Evolutionary conservation across 2,888 invertebrate species (phyloP), one percentile per base, ranked within the genome.

Genomic region (Malthinus seriepunctatus): DNA sequence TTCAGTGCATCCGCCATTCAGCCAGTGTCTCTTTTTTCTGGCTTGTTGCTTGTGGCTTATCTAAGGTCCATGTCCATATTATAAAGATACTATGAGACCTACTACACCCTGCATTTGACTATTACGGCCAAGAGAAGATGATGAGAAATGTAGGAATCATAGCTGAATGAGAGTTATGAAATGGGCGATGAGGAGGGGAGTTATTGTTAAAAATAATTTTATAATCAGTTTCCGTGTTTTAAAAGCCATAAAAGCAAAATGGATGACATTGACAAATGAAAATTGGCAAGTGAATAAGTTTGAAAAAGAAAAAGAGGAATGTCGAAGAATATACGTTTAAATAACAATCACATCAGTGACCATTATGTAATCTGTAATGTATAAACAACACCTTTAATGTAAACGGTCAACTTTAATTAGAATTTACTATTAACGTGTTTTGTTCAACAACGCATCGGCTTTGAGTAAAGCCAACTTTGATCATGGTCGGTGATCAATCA

Each of bases 391-490:
- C 75, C 75, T 75, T 66, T 66, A 67, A 69, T 74, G 74, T 74
- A 71, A 74, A 70, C 73, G 69, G 71, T 70, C 72, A 70, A 71
- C 70, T 67, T 75, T 75, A 75, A 75, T 75, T 75, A 74, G 73
- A 74, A 75, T 75, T 75, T 75, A 75, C 70, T 73, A 75, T 75
- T 74, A 74, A 74, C 74, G 71, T 70, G 67, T 72, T 71, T 68
- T 68, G 72, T 71, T 61, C 63, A 66, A 73, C 74, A 73, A 69
- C 72, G 66, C 64, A 66, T 67, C 73, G 70, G 70, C 69, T 60
- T 60, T 59, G 55, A 45, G 55, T 56, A 47, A 56, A 51, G 55
- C 56, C 32, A 51, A 52, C 56, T 47, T 46, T 46, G 44, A 52
- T 54, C 47, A 37, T 32, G 38, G 54, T 38, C 35, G 49, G 59